A percentile compares a stretch with the other conserved stretches of the same genome.
Evolutionary conservation across 2,113 vertebrate species (phyloP).

Genomic region (Nibea coibor): DNA sequence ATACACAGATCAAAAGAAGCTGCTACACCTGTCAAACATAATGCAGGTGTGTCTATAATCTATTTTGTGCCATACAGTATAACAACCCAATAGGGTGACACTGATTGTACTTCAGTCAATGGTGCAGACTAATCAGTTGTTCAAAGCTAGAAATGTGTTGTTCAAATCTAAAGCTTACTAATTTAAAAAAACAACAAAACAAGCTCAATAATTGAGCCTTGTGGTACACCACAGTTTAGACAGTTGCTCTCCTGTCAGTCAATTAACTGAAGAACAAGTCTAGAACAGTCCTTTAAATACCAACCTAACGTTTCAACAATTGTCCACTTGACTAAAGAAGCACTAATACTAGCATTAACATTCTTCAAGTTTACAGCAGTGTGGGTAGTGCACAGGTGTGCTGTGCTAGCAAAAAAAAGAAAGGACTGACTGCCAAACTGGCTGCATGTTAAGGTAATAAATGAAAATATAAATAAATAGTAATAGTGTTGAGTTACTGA

Average conservation of each 20-base stretch:
- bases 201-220: background rate
- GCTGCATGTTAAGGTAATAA: background rate
- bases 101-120: no score
- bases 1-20: background rate
- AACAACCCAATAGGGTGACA: no score
- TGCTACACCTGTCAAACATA: background rate
- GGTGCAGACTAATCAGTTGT: no score
- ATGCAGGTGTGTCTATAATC: background rate
- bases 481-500: background rate
- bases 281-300: background rate
- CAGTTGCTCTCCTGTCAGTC: background rate
- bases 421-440: background rate
- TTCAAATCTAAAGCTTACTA: background rate
- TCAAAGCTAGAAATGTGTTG: background rate
- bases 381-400: background rate
- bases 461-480: background rate
- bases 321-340: background rate
- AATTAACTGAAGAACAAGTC: background rate
- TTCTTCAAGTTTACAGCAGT: background rate
- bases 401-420: background rate
- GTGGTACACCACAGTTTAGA: background rate
- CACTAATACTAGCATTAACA: background rate
- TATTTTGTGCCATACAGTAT: no score
- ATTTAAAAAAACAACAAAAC: background rate
- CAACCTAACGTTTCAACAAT: background rate